Evolutionary conservation across 2,797 vertebrate species (phyloP), one percentile per base, ranked within the genome.

Genomic region (Sebastes flavidus): DNA sequence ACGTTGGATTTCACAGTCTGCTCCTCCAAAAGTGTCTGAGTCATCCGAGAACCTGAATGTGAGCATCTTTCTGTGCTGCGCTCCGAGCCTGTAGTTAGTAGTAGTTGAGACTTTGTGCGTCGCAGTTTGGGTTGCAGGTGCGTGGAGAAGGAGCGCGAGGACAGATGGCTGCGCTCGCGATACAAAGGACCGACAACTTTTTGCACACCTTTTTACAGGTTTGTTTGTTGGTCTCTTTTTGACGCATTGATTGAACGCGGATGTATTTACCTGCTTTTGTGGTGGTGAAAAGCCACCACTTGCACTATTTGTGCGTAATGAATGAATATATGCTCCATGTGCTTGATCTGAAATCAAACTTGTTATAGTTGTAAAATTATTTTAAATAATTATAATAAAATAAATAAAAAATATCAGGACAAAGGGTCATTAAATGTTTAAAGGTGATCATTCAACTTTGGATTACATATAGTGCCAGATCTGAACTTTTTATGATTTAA

Each of bases 171-270:
- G 94, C 96, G 70, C 89, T 96, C 91, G 94, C 95, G 54, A 94
- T 96, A 80, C 95, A 95, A 75, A 96, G 96, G 89, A 95, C 94
- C 24, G 96, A 96, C 84, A 96, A 95, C 91, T 95, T 95, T 91
- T 93, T 97, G 72, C 95, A 96, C 87, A 95, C 95, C 46, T 97
- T 97, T 89, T 87, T 97, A 84, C 96, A 97, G 96, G 97, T 97
- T 92, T 80, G 95, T 90, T 71, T 60, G 1, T 34, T 29, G 6
- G 13, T n/a, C 2, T 42, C 58, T 72, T 29, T 72, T 24, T 60
- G n/a, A 60, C 20, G 9, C 22, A 55, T 11, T 68, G 34, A 24
- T 11, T 68, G 34, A 24, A 16, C 6, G 29, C 10, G 10, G 62
- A 32, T 36, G 70, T 75, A 5, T 6, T 66, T 34, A 34, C 16